Conservation (phyloP, 1,140 invertebrate genomes). For the Drosophila pandora region DNA sequence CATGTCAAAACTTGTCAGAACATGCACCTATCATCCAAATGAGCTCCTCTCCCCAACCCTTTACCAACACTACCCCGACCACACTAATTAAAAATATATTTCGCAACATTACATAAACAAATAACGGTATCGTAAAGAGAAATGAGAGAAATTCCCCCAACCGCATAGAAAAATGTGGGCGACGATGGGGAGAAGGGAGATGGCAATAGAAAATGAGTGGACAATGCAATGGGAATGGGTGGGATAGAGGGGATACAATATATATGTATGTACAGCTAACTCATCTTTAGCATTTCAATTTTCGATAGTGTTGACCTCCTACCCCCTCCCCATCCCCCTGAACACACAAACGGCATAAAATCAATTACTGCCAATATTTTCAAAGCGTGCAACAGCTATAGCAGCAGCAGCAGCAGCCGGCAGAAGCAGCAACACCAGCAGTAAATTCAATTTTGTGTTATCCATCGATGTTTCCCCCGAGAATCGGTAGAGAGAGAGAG, state of each 20-base stretch:
- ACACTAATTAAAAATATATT: conserved; percentile 53
- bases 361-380: conserved; percentile 76
- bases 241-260: background rate
- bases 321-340: background rate
- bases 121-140: conserved; percentile 12
- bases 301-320: conserved; percentile 50
- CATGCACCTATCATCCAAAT: too few relatives aligned
- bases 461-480: conserved; percentile 52
- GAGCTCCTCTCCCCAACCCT: too few relatives aligned
- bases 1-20: too few relatives aligned
- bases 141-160: conserved; percentile 43
- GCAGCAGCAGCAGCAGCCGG: conserved; percentile 38
- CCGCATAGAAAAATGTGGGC: conserved; percentile 25
- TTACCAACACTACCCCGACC: too few relatives aligned
- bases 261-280: conserved; percentile 23
- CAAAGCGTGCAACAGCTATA: conserved; percentile 52
- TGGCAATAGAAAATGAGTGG: conserved; percentile 22
- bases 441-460: conserved; percentile 75
- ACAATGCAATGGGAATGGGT: conserved; percentile 23
- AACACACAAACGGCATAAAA: conserved; percentile 60
- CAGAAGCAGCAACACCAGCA: conserved; percentile 44
- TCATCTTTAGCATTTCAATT: conserved; percentile 71
- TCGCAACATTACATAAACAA: conserved; percentile 33
- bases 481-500: conserved; percentile 2
- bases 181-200: conserved; percentile 1